phyloP scores from a whole-genome alignment of 1,140 invertebrate genomes.

The Drosophila nigrodunni region DNA sequence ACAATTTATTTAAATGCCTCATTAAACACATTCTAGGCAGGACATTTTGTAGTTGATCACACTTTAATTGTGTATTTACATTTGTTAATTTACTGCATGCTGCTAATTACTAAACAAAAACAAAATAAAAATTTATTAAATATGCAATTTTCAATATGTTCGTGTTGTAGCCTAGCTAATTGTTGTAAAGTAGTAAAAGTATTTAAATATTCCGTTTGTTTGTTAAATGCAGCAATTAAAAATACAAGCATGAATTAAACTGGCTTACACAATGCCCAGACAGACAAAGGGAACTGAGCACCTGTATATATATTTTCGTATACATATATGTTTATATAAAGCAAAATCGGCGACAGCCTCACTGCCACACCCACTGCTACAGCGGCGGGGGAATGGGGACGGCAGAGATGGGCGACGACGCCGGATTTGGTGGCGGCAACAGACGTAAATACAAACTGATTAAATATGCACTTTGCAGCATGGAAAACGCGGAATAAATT shows the following conservation, averaged over 20 bases:
- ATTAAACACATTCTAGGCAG: not conserved
- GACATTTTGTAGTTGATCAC: not conserved
- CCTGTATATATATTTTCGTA: conserved; percentile 14
- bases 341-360: conserved; percentile 21
- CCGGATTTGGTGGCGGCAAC: conserved; percentile 42
- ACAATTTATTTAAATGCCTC: conserved; percentile 36
- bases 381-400: not conserved
- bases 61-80: not conserved
- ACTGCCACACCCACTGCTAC: conserved; percentile 14
- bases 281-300: conserved; percentile 18
- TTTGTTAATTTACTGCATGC: conserved; percentile 1
- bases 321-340: not conserved
- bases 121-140: conserved; percentile 31
- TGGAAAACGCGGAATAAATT: conserved; percentile 83
- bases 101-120: conserved; percentile 34
- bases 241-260: conserved; percentile 80
- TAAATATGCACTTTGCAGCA: conserved; percentile 83
- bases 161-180: conserved; percentile 63
- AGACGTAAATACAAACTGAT: conserved; percentile 82
- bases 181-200: conserved; percentile 60
- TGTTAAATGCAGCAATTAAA: conserved; percentile 80
- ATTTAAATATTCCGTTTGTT: conserved; percentile 74
- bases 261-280: conserved; percentile 66
- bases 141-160: conserved; percentile 46
- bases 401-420: conserved; percentile 6